phyloP scores from a whole-genome alignment of 2,797 vertebrate genomes.

The Coranthus polyacanthus region DNA sequence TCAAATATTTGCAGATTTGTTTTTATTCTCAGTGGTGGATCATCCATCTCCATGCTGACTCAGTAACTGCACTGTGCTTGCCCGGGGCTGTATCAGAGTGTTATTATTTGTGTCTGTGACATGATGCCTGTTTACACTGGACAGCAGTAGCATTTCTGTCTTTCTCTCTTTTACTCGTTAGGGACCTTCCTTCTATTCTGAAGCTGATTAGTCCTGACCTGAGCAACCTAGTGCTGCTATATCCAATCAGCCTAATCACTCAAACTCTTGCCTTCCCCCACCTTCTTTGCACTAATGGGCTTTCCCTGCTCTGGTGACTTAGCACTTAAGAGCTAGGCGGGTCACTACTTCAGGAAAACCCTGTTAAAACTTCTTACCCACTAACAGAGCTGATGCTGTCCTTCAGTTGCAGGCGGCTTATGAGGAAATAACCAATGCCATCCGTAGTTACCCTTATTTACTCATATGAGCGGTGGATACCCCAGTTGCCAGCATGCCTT shows the following conservation, averaged over 20 bases:
- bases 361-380: slow-evolving; percentile 79
- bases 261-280: slow-evolving; percentile 75
- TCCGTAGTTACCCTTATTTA: slow-evolving; percentile 71
- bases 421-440: slow-evolving; percentile 50
- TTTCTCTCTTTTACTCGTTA: slow-evolving; percentile 72
- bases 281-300: slow-evolving; percentile 85
- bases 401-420: slow-evolving; percentile 47
- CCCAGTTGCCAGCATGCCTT: slow-evolving; percentile 75
- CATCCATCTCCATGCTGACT: slow-evolving; percentile 68
- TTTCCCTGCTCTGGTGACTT: slow-evolving; percentile 85
- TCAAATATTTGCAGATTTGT: slow-evolving; percentile 37
- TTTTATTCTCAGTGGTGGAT: slow-evolving; percentile 38
- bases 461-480: slow-evolving; percentile 67
- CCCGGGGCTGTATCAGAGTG: slow-evolving; percentile 23
- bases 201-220: slow-evolving; percentile 85
- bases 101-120: slow-evolving; percentile 58
- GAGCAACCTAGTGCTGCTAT: slow-evolving; percentile 83
- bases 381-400: slow-evolving; percentile 47
- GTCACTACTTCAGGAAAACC: slow-evolving; percentile 74
- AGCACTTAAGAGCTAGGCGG: slow-evolving; percentile 80
- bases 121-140: slow-evolving; percentile 57
- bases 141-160: slow-evolving; percentile 47
- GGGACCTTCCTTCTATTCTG: slow-evolving; percentile 76
- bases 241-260: slow-evolving; percentile 87
- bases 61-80: slow-evolving; percentile 49